phyloP scores from a whole-genome alignment of 2,113 vertebrate species.

The Apteryx owenii region DNA sequence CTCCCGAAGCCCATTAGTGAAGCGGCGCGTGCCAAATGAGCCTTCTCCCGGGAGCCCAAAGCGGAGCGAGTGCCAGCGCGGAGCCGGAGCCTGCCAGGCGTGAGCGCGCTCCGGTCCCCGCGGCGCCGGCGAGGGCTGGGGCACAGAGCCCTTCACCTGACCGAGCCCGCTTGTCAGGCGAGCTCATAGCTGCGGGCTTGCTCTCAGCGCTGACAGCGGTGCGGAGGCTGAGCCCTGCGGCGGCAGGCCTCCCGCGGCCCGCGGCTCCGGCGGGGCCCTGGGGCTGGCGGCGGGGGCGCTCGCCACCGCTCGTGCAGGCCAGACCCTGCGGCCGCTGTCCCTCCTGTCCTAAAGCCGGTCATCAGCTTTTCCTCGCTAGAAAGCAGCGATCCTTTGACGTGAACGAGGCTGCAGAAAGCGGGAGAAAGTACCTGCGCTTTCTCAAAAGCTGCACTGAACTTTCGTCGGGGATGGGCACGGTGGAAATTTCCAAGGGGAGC shows the following conservation, averaged over 20 bases:
- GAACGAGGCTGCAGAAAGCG: not conserved
- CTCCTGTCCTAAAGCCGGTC: not conserved
- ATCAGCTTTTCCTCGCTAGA: not conserved
- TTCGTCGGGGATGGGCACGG: not conserved
- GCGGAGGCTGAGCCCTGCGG: no score
- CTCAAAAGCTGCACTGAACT: not conserved
- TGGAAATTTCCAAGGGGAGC: not conserved
- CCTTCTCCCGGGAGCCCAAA: conserved; percentile 54
- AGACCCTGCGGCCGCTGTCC: not conserved
- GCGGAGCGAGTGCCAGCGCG: conserved; percentile 22
- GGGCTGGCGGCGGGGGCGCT: fast-evolving
- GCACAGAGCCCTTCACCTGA: not conserved
- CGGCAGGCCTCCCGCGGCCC: no score
- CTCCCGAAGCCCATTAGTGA: conserved; percentile 56
- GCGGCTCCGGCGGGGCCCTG: no score
- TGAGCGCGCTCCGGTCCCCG: not conserved
- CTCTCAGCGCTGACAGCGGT: not conserved
- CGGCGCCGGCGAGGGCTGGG: not conserved
- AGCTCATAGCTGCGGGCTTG: not conserved
- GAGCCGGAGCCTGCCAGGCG: conserved; percentile 12
- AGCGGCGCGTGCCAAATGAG: conserved; percentile 50
- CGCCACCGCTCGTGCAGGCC: not conserved
- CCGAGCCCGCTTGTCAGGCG: not conserved
- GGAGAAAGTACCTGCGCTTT: not conserved
- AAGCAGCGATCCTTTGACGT: not conserved